Base-by-base conservation (phyloP, 2,113 vertebrate species). In the Panurus biarmicus region DNA sequence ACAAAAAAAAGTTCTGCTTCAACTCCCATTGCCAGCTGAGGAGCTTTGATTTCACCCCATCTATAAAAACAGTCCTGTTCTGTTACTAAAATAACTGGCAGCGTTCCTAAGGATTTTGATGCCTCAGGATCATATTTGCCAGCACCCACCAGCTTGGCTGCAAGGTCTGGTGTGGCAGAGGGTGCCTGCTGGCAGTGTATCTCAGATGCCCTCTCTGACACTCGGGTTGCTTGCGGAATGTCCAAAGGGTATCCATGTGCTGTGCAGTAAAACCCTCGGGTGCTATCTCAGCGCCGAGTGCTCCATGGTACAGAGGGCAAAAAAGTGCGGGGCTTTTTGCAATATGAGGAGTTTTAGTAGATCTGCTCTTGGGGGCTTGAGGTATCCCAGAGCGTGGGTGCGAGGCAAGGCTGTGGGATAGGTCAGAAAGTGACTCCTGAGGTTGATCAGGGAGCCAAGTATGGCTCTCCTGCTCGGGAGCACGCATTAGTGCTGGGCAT, bases 231-330 rank as follows among this genome's bases (percentile, higher is more conserved):
- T 67, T 42, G 28, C 0, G 1, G 19, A 26, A 10, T 11, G 21
- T 36, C 53, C 1, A 2, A 36, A 35, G 36, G 31, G 47, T 28
- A 10, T 78, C 38, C 17, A 0, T 1, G 35, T 4, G 3, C 44
- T 1, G 24, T 2, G 6, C 48, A 33, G 65, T 53, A 31, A 60
- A 85, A 1, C 26, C n/a, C 48, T 5, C 0, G 1, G 2, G 7
- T 6, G 29, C 42, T 2, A 35, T 53, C 26, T 79, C 20, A 22
- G 40, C 0, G 1, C 65, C 2, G 16, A 35, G 20, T 1, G 7
- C 61, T 67, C 54, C 7, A 0, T 0, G 7, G 14, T 25, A 45
- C 1, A 0, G 58, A 25, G 45, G 7, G 6, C 35, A 21, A 51
- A 20, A 47, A 44, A 16, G 4, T 5, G 4, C 0, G 0, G 11